Percentiles rank a stretch among this genome's conserved stretches.
These are phyloP conservation scores for Drosophila mayri DNA, from an alignment of 1,140 invertebrate species.

Conservation along the genomic window DNA sequence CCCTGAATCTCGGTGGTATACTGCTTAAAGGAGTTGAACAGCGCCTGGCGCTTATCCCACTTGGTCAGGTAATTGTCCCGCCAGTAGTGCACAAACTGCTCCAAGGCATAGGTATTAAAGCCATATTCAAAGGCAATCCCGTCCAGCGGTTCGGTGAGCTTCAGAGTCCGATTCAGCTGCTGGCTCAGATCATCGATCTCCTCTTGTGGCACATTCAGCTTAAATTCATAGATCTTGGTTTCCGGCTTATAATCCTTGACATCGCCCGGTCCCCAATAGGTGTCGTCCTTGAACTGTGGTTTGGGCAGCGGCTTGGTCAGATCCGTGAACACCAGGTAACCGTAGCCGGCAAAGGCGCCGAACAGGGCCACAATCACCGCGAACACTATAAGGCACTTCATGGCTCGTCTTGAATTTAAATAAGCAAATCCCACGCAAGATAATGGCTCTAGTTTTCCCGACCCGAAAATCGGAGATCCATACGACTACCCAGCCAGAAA, in stretches of 20 bases:
- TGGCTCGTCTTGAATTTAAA: constrained; percentile 45
- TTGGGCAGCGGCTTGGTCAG: constrained; percentile 71
- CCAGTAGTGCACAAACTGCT: constrained; percentile 90
- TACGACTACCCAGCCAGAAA: constrained; percentile 6
- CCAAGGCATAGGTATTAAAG: constrained; percentile 89
- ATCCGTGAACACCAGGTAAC: constrained; percentile 66
- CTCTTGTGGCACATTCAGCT: constrained; percentile 49
- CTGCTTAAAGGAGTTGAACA: constrained; percentile 90
- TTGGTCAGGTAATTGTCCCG: constrained; percentile 88
- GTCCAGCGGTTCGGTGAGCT: constrained; percentile 88
- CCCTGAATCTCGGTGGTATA: constrained; percentile 90
- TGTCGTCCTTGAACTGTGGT: constrained; percentile 71
- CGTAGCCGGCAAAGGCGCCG: constrained; percentile 66
- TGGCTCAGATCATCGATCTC: constrained; percentile 87
- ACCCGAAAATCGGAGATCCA: background rate
- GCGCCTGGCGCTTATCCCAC: constrained; percentile 89
- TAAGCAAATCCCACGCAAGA: constrained; percentile 5
- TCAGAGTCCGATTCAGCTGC: constrained; percentile 86
- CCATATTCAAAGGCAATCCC: constrained; percentile 91
- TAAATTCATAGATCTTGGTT: constrained; percentile 63
- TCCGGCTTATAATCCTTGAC: constrained; percentile 66
- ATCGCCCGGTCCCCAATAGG: constrained; percentile 78
- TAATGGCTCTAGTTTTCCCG: constrained; percentile 1
- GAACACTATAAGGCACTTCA: constrained; percentile 73
- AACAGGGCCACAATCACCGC: constrained; percentile 69